phyloP scores from a whole-genome alignment of 2,113 vertebrate species.

The Oreochromis aureus region DNA sequence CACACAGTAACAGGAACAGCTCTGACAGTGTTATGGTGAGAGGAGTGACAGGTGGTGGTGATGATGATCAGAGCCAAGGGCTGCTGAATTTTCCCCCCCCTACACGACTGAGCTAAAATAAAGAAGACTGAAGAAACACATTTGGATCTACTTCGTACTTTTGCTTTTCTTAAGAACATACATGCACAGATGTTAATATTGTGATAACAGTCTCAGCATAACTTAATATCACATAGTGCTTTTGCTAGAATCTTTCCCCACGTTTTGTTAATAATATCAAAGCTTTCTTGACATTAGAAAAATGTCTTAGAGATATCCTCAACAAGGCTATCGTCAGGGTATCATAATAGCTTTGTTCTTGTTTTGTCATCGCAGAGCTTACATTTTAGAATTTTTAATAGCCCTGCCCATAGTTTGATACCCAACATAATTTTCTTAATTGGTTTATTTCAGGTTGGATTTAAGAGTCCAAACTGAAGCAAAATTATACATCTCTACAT shows the following conservation, averaged over 20 bases:
- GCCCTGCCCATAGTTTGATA: neutral
- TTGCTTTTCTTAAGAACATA: neutral
- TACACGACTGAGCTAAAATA: slow-evolving; percentile 11
- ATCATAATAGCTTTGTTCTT: neutral
- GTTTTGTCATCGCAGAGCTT: neutral
- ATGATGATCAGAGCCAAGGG: slow-evolving; percentile 59
- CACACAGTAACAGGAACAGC: slow-evolving; percentile 74
- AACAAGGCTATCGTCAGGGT: neutral
- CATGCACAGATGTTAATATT: neutral
- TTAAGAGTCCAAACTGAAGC: neutral
- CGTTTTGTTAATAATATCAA: neutral
- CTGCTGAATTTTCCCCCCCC: neutral
- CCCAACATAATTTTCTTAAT: neutral
- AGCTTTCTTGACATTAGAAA: neutral
- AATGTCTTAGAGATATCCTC: neutral
- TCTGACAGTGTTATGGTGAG: slow-evolving; percentile 72
- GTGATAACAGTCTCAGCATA: neutral
- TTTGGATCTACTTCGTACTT: neutral
- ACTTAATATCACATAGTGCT: neutral
- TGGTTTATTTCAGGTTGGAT: neutral
- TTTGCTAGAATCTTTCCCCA: neutral
- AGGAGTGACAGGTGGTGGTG: slow-evolving; percentile 72
- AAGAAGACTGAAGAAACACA: neutral
- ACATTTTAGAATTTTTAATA: neutral
- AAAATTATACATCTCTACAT: neutral